Conservation (phyloP, 2,888 invertebrate species). For the Mimachlamys varia region DNA sequence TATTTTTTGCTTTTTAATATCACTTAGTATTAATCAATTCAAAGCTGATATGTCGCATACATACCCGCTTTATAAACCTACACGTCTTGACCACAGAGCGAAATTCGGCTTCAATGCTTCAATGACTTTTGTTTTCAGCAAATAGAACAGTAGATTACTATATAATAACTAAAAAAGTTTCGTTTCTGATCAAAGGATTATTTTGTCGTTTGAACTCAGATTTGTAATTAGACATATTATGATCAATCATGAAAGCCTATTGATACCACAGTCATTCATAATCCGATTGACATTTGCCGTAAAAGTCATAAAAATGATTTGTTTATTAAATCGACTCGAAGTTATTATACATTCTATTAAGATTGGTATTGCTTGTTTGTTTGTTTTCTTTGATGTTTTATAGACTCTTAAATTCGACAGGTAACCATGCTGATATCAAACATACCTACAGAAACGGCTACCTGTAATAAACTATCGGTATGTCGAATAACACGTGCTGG, state of each 20-base stretch:
- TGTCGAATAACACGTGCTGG: not conserved
- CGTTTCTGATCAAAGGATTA: not conserved
- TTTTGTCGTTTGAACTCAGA: not conserved
- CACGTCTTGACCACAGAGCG: too few relatives aligned
- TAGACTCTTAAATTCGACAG: not conserved
- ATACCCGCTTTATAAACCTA: too few relatives aligned
- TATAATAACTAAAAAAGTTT: too few relatives aligned
- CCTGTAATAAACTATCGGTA: not conserved
- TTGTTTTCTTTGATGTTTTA: not conserved
- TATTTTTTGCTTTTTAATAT: too few relatives aligned
- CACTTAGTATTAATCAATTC: too few relatives aligned
- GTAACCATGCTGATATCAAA: not conserved
- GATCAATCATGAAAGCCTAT: not conserved
- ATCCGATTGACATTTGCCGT: not conserved
- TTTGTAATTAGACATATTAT: not conserved
- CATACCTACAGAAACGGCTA: not conserved
- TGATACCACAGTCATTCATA: not conserved
- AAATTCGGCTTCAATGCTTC: too few relatives aligned
- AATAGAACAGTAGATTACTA: too few relatives aligned
- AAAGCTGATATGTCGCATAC: too few relatives aligned
- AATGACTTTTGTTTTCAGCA: too few relatives aligned
- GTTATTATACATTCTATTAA: not conserved
- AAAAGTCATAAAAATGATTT: not conserved
- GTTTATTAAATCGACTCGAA: not conserved
- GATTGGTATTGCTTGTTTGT: not conserved